These are phyloP conservation scores for Papilio dardanus DNA, from an alignment of 1,140 invertebrate species.

Conservation along the genomic window DNA sequence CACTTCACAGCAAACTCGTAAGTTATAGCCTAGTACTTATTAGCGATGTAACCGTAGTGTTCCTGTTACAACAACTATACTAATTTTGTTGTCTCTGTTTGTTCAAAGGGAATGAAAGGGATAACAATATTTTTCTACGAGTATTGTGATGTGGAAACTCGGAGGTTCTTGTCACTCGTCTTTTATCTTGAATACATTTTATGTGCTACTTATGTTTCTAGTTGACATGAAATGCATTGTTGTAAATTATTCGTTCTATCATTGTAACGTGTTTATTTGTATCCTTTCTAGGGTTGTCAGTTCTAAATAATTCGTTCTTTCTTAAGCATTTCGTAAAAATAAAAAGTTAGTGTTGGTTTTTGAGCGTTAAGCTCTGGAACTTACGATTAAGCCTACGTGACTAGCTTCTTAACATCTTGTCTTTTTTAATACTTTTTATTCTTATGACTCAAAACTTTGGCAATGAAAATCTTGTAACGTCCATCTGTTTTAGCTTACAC, in stretches of 20 bases:
- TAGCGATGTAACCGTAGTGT: neutral
- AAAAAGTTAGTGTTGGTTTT: neutral
- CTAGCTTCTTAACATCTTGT: too few relatives aligned
- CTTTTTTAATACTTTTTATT: neutral
- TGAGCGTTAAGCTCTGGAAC: too few relatives aligned
- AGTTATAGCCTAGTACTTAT: neutral
- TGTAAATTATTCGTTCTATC: conserved; percentile 15
- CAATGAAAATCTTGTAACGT: neutral
- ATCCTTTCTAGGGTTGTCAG: conserved; percentile 2
- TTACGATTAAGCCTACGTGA: too few relatives aligned
- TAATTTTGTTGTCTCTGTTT: neutral
- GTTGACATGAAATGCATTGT: conserved; percentile 18
- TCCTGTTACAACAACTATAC: neutral
- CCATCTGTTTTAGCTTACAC: neutral
- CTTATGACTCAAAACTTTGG: neutral
- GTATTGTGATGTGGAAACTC: neutral
- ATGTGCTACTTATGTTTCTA: neutral
- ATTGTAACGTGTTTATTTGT: conserved; percentile 15
- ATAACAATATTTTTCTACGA: neutral
- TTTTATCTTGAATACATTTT: conserved; percentile 1
- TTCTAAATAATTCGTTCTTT: neutral
- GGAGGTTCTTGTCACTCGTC: neutral
- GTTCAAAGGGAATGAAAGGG: neutral
- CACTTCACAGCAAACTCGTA: neutral
- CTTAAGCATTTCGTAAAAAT: neutral